These are phyloP conservation scores for Ellobius talpinus DNA, from an alignment of 2,113 vertebrate genomes.

Conservation along the genomic window DNA sequence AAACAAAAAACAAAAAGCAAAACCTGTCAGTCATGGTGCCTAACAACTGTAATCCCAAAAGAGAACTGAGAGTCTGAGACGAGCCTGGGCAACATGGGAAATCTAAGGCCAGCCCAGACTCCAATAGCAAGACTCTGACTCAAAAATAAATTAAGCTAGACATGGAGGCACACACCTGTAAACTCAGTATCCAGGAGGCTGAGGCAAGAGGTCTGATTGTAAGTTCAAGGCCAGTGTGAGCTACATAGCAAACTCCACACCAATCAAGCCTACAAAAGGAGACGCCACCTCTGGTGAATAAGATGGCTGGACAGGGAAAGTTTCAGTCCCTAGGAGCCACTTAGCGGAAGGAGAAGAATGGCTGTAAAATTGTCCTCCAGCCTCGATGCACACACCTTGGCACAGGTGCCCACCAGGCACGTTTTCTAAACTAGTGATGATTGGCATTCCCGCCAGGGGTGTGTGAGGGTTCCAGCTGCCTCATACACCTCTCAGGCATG, in stretches of 20 bases:
- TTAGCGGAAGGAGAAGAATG: too few species aligned
- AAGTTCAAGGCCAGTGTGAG: not conserved
- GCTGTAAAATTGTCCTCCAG: not conserved
- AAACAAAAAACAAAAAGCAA: not conserved
- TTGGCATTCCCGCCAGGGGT: not conserved
- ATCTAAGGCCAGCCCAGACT: not conserved
- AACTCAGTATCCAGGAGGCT: not conserved
- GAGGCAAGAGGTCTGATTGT: not conserved
- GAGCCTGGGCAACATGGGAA: not conserved
- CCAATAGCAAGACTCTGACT: not conserved
- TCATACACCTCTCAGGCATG: not conserved
- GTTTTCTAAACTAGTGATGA: not conserved
- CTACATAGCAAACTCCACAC: not conserved
- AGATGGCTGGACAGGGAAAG: not conserved
- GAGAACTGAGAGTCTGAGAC: not conserved
- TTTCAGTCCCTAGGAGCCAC: too few species aligned
- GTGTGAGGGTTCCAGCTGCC: not conserved
- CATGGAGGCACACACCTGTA: not conserved
- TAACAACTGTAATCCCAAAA: not conserved
- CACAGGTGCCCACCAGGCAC: not conserved
- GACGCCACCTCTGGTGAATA: not conserved
- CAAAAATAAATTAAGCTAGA: not conserved
- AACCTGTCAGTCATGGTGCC: not conserved
- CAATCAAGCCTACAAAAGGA: not conserved
- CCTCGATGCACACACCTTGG: not conserved